Conservation (phyloP, 2,113 vertebrate species). For the Indri indri region DNA sequence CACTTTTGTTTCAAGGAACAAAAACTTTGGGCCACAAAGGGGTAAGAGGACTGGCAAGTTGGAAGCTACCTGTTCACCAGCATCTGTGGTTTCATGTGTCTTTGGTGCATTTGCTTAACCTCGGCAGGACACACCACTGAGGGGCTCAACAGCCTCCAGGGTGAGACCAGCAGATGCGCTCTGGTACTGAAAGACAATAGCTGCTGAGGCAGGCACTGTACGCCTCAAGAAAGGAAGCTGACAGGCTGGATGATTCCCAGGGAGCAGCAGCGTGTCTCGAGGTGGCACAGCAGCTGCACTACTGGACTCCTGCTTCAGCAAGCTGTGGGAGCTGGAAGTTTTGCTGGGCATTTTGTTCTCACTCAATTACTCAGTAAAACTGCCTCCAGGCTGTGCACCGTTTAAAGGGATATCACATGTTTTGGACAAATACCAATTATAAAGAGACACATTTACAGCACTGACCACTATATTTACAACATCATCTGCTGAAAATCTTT, state of each 20-base stretch:
- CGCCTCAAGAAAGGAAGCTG: background rate
- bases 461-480: constrained; percentile 74
- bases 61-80: background rate
- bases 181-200: background rate
- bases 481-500: constrained; percentile 53
- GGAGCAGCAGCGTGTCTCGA: background rate
- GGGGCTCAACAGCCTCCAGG: background rate
- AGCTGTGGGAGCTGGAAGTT: background rate
- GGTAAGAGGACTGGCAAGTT: background rate
- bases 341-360: background rate
- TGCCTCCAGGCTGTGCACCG: constrained; percentile 55
- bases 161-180: background rate
- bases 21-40: background rate
- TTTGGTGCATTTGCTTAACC: background rate
- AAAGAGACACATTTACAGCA: constrained; percentile 69
- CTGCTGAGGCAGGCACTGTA: background rate
- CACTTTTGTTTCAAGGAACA: background rate
- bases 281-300: background rate
- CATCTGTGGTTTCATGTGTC: background rate
- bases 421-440: constrained; percentile 77
- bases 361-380: constrained; percentile 45
- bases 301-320: background rate
- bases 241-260: background rate
- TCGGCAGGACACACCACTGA: background rate
- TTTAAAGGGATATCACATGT: constrained; percentile 63